Conservation (phyloP, 2,797 vertebrate species). For the Malacoctenus gilli region DNA sequence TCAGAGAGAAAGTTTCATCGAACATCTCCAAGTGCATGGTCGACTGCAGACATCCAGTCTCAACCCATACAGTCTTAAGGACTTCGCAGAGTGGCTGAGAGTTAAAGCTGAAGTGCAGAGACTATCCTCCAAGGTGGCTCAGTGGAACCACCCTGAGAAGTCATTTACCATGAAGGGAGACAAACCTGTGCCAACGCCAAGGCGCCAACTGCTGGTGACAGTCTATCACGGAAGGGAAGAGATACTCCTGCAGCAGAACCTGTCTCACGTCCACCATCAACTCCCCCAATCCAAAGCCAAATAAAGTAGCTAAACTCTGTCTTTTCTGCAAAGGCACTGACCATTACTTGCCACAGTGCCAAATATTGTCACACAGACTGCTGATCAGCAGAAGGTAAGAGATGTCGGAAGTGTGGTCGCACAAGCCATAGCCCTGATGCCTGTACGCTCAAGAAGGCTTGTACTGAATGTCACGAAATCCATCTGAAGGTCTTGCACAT, state of each 20-base stretch:
- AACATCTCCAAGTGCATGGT: background rate
- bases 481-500: no score
- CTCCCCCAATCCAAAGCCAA: background rate
- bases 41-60: background rate
- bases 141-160: background rate
- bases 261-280: background rate
- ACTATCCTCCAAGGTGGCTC: constrained; percentile 1
- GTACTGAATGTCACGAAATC: no score
- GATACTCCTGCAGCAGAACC: no score
- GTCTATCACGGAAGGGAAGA: background rate
- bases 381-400: background rate
- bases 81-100: background rate
- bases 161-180: background rate
- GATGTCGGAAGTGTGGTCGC: constrained; percentile 3
- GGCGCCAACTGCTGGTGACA: background rate
- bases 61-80: constrained; percentile 2
- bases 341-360: constrained; percentile 6
- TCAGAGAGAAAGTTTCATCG: background rate
- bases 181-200: background rate
- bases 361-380: background rate
- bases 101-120: constrained; percentile 2
- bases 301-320: background rate
- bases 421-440: background rate
- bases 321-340: constrained; percentile 14
- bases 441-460: no score